Evolutionary conservation across 2,797 vertebrate species (phyloP), one percentile per base, ranked within the genome.

Genomic region (Echeneis naucrates): DNA sequence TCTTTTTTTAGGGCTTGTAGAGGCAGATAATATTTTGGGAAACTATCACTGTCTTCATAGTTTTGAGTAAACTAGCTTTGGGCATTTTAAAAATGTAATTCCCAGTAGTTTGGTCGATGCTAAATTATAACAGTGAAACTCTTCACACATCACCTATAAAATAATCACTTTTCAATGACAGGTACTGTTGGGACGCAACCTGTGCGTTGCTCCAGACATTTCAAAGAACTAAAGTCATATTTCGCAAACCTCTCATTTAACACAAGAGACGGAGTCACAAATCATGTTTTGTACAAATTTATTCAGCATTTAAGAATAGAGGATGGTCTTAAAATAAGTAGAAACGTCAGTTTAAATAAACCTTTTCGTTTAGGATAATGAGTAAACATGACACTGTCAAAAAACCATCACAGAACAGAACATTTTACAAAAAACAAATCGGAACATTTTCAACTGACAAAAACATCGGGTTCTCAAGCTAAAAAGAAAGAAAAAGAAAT

Each of bases 281-380:
- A 75, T 87, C 60, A 85, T 84, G 74, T 93, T 95, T 94, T 86
- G 64, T 95, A 95, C 89, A 95, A 95, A 95, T 95, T 95, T 95
- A 95, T 95, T 95, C 91, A 91, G 91, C 91, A 93, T 94, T 95
- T 94, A 93, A 93, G 93, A 94, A 94, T 95, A 95, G 90, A 93
- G 91, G 94, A 94, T 94, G 94, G 92, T 94, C 91, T 94, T 94
- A 92, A 95, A 95, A 93, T 94, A 92, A 93, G 91, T 94, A 95
- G 93, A 95, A 95, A 95, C 93, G 92, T 92, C 93, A 93, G 93
- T 95, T 95, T 96, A 94, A 95, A 95, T 95, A 94, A 94, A 93
- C 91, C 74, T 93, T 93, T 95, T 92, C 80, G 89, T 88, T 93
- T 89, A 85, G 80, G 88, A 87, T 86, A 93, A 92, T 93, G 92